A percentile compares a stretch with the other conserved stretches of the same genome.
phyloP scores from a whole-genome alignment of 2,113 vertebrate species.

The Oreamnos americanus region DNA sequence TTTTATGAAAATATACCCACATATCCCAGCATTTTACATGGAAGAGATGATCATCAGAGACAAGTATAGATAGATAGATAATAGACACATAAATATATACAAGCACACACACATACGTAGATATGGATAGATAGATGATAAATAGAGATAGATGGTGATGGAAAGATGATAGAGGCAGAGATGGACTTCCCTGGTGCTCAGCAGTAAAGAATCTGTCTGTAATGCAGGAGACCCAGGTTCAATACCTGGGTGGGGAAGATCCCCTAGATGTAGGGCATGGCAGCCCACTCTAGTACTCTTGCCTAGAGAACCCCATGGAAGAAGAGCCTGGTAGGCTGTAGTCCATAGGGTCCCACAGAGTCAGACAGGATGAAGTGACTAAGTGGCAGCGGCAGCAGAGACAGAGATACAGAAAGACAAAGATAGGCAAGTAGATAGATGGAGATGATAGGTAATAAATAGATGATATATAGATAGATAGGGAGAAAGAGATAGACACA shows the following conservation, averaged over 20 bases:
- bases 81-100: neutral
- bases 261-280: neutral
- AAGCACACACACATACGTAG: neutral
- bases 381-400: fast-evolving
- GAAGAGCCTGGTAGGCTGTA: neutral
- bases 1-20: neutral
- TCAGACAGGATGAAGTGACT: neutral
- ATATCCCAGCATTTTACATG: neutral
- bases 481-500: neutral
- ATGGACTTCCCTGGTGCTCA: neutral
- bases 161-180: neutral
- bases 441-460: neutral
- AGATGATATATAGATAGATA: no score
- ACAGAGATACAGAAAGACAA: neutral
- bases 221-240: neutral
- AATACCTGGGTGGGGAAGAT: neutral
- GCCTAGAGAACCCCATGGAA: neutral
- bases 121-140: neutral
- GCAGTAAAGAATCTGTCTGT: neutral
- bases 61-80: neutral
- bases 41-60: neutral
- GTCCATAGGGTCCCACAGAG: neutral
- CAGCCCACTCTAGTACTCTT: neutral
- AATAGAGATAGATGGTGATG: neutral
- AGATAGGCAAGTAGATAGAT: neutral